Percentiles rank a stretch among this genome's conserved stretches.
These are phyloP conservation scores for Sander vitreus DNA, from an alignment of 2,113 vertebrate genomes.

Conservation along the genomic window DNA sequence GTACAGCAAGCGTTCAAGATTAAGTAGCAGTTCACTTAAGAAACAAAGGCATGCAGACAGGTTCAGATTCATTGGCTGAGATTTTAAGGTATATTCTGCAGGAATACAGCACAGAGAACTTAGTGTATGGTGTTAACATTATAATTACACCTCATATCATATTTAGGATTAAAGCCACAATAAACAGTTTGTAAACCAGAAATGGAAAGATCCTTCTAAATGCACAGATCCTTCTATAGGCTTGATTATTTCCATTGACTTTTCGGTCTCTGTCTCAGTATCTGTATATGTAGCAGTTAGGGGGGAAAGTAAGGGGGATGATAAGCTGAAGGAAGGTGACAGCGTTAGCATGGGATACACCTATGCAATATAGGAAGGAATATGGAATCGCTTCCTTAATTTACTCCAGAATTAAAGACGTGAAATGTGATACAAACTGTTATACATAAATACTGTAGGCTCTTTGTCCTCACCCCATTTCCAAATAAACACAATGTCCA, in stretches of 20 bases:
- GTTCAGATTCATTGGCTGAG: conserved; percentile 2
- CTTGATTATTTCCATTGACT: no score
- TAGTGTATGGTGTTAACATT: not conserved
- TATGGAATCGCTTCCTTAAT: not conserved
- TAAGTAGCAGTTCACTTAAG: not conserved
- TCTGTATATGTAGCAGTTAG: no score
- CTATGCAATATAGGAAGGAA: not conserved
- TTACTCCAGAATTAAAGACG: not conserved
- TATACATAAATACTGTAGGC: not conserved
- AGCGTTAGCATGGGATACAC: not conserved
- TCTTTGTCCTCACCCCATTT: not conserved
- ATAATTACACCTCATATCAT: no score
- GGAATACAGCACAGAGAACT: not conserved
- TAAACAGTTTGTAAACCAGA: no score
- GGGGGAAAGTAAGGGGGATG: not conserved
- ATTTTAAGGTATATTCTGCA: not conserved
- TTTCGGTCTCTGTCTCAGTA: no score
- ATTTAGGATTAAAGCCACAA: no score
- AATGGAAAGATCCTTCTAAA: no score
- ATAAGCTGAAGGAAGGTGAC: not conserved
- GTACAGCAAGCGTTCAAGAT: not conserved
- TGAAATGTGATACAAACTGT: not conserved
- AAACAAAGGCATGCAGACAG: not conserved
- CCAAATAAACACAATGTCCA: not conserved
- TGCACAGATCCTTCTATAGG: no score